Evolutionary conservation across 2,888 invertebrate species (phyloP), one percentile per base, ranked within the genome.

Genomic region (Lithophane socia): DNA sequence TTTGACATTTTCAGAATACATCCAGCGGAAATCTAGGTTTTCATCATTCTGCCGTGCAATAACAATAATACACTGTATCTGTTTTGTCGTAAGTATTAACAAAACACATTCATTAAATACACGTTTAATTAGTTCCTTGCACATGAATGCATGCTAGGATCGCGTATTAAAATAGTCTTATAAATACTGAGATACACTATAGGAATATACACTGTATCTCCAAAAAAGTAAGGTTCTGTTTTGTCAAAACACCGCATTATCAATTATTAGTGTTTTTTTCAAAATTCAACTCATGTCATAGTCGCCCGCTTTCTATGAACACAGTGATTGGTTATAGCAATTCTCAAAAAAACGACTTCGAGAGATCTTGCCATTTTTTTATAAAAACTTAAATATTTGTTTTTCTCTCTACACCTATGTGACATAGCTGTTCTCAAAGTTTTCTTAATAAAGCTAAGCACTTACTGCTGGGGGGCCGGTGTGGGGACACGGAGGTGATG

Each of bases 401-500:
- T 52, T 52, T 52, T 52, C 18, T 54, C 49, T 54, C 21, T 21
- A 21, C 9, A 9, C 21, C 21, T 56, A 58, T n/a, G 24, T 58
- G 24, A 60, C 16, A 24, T 56, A n/a, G 13, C 24, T 58, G 7
- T 60, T 60, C 29, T 29, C 24, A 60, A 60, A 13, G 13, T 42
- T 74, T 49, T 52, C 24, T 8, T 42, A 29, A 10, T 37, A 49
- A 37, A 56, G 2, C 18, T 7, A 63, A 18, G 70, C 86, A 95
- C 96, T 96, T 77, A 96, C 96, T 95, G 96, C 86, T 92, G 88
- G 83, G 93, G 91, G 81, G 94, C 93, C 73, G 96, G 95, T 83
- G 96, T 94, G 60, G 96, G 96, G 82, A 96, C 96, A 64, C 96
- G 93, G 67, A 96, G 94, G 75, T 96, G 94, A 73, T 94, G 94